phyloP scores from a whole-genome alignment of 2,888 invertebrate genomes.

The Habrosyne pyritoides region DNA sequence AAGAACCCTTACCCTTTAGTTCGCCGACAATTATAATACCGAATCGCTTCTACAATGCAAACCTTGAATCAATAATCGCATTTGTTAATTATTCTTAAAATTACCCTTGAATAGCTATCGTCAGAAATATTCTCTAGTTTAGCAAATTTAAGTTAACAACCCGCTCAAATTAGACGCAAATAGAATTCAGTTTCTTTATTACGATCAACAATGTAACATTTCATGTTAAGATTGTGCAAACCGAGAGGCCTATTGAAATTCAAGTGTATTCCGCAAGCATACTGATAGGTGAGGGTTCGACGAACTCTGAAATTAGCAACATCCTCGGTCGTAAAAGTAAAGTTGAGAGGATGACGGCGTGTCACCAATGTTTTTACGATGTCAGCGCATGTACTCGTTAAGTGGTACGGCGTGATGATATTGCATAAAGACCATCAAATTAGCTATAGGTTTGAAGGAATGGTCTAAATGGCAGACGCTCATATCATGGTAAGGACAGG shows the following conservation, averaged over 20 bases:
- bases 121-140: too few relatives aligned
- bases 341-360: conserved; percentile 27
- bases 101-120: too few relatives aligned
- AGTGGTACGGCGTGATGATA: background rate
- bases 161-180: background rate
- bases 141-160: background rate
- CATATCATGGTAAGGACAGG: too few relatives aligned
- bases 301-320: conserved; percentile 50
- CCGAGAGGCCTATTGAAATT: conserved; percentile 17
- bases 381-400: background rate
- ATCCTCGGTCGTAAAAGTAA: conserved; percentile 45
- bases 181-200: background rate
- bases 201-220: background rate
- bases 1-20: too few relatives aligned
- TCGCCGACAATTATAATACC: background rate
- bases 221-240: conserved; percentile 12
- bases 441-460: background rate
- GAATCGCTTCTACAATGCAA: background rate
- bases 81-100: too few relatives aligned
- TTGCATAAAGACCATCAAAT: background rate
- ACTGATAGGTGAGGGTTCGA: conserved; percentile 38
- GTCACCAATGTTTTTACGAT: conserved; percentile 43
- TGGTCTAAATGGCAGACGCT: background rate
- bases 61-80: background rate
- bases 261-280: conserved; percentile 24